These are phyloP conservation scores for Actinostola sp. DNA, from an alignment of 92 coral and sea anemone genomes.

Conservation along the genomic window DNA sequence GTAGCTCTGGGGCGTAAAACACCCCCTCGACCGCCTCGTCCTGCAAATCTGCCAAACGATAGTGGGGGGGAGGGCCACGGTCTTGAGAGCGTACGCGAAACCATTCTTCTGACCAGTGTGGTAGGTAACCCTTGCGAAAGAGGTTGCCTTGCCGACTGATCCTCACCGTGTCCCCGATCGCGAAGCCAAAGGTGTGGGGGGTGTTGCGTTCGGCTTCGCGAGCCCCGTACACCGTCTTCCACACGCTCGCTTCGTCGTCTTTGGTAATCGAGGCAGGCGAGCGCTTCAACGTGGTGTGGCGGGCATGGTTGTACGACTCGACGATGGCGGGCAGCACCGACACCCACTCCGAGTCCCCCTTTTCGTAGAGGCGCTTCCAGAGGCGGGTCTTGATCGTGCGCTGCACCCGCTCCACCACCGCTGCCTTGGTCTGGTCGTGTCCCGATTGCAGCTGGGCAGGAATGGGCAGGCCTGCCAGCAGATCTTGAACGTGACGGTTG, in stretches of 20 bases:
- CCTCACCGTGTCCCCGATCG: slow-evolving; percentile 26
- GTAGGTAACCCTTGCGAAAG: slow-evolving; percentile 27
- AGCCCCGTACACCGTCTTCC: neutral
- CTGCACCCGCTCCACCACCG: slow-evolving; percentile 18
- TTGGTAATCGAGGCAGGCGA: neutral
- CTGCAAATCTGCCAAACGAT: slow-evolving; percentile 1
- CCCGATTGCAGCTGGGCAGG: slow-evolving; percentile 7
- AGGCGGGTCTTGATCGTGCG: slow-evolving; percentile 7
- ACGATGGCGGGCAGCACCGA: neutral
- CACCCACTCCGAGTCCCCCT: neutral
- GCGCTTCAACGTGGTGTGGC: neutral
- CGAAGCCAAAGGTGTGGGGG: neutral
- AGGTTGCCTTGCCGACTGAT: neutral
- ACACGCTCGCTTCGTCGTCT: slow-evolving; percentile 18
- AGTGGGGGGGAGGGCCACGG: slow-evolving; percentile 7
- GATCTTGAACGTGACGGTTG: slow-evolving; percentile 1
- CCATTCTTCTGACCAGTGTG: slow-evolving; percentile 36
- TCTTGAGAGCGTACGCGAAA: slow-evolving; percentile 10
- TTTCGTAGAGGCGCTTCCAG: neutral
- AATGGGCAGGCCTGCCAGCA: neutral
- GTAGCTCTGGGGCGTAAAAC: slow-evolving; percentile 25
- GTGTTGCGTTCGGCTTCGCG: neutral
- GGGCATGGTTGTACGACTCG: neutral
- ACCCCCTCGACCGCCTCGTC: slow-evolving; percentile 1
- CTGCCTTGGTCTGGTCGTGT: slow-evolving; percentile 10